phyloP scores from a whole-genome alignment of 2,113 vertebrate species.

The Morone chrysops region DNA sequence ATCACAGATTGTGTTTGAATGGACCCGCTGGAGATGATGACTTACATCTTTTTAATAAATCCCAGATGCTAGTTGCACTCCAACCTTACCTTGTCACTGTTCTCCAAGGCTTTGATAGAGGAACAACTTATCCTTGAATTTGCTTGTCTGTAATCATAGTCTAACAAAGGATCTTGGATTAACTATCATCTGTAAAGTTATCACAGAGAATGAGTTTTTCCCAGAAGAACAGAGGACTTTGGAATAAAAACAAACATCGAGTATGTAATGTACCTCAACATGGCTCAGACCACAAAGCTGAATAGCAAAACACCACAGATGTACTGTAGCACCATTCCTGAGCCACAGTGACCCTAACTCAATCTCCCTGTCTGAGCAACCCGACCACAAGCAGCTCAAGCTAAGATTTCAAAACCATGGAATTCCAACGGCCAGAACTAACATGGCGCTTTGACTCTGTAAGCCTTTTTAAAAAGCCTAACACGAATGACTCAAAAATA shows the following conservation, averaged over 20 bases:
- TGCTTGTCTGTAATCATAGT: background rate
- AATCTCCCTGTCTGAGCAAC: constrained; percentile 41
- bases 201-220: background rate
- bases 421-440: constrained; percentile 53
- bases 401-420: constrained; percentile 58
- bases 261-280: constrained; percentile 15
- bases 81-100: constrained; percentile 32
- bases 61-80: background rate
- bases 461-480: constrained; percentile 51
- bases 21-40: constrained; percentile 44
- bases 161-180: background rate
- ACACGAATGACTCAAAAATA: constrained; percentile 44
- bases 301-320: constrained; percentile 46
- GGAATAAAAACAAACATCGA: constrained; percentile 25
- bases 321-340: constrained; percentile 35
- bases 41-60: constrained; percentile 34
- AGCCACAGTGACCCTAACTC: constrained; percentile 52
- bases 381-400: constrained; percentile 50
- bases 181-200: constrained; percentile 8
- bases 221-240: constrained; percentile 26
- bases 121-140: constrained; percentile 29
- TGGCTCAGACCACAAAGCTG: constrained; percentile 44
- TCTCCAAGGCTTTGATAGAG: background rate
- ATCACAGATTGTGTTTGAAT: constrained; percentile 23
- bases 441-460: constrained; percentile 58